Evolutionary conservation across 2,888 invertebrate species (phyloP), one percentile per base, ranked within the genome.

Genomic region (Incurvaria masculella): DNA sequence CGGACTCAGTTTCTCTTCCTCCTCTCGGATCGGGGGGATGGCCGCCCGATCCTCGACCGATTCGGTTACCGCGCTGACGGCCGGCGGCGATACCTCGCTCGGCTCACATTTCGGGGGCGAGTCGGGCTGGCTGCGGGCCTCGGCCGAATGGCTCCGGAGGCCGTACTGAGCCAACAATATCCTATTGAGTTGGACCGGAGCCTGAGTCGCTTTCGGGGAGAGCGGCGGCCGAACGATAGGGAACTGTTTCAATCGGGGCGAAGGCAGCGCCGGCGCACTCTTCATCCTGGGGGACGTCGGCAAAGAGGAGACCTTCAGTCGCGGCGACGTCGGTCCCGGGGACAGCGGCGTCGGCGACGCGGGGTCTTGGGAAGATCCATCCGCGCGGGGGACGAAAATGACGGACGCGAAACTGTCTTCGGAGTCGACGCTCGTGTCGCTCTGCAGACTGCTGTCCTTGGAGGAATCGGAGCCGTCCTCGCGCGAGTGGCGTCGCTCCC

Each of bases 351-450:
- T 81, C 1, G 84, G 84, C n/a, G 84, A 84, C 58, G 83, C 68
- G 2, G 80, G 74, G 58, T 80, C 80, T 44, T 54, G 57, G 57
- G 69, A 66, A 16, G 76, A 70, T 40, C 83, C 82, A 58, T 90
- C 89, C 45, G 89, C 86, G 71, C 91, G 92, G 48, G 94, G 93
- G 59, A 94, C 88, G 64, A 88, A 94, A 61, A 95, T 94, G 42
- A 95, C 94, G 53, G 94, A 94, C 49, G 94, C 93, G 62, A 94
- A 93, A 67, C 93, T 94, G 62, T 95, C 94, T 66, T 95, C 94
- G 1, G 93, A 93, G 66, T 95, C 95, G 27, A 94, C 91, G 70
- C 94, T 94, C 1, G 94, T 94, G 63, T 95, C 95, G 66, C 94
- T 94, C 69, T 94, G 94, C 50, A 94, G 80, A 64, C 94, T 94